Evolutionary conservation across 92 coral and sea anemone genomes (phyloP).

Genomic region (Isaurus tuberculatus): DNA sequence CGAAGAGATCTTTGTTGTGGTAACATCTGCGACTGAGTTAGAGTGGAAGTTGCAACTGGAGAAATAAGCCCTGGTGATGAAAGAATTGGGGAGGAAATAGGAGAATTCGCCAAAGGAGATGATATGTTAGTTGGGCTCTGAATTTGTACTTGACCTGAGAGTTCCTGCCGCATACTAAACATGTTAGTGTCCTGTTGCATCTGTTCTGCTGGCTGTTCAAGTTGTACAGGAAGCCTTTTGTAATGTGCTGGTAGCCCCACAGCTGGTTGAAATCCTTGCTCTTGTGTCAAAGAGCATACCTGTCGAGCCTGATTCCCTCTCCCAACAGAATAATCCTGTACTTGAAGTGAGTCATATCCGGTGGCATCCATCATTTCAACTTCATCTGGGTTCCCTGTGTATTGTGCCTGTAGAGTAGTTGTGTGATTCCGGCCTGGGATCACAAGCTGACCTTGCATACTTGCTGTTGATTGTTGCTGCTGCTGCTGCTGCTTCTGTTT

Average conservation of each 20-base stretch:
- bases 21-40: background rate
- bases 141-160: conserved; percentile 5
- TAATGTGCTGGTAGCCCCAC: conserved; percentile 30
- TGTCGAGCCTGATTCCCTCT: conserved; percentile 16
- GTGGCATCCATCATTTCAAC: conserved; percentile 82
- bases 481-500: conserved; percentile 31
- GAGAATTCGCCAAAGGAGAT: conserved; percentile 29
- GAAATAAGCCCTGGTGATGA: conserved; percentile 9
- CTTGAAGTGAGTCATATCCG: conserved; percentile 41
- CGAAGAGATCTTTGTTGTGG: conserved; percentile 2
- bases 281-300: conserved; percentile 30
- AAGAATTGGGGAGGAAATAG: conserved; percentile 18
- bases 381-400: conserved; percentile 43
- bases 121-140: conserved; percentile 15
- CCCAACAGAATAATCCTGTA: conserved; percentile 41
- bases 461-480: conserved; percentile 21
- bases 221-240: background rate
- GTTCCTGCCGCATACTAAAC: conserved; percentile 31
- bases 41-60: conserved; percentile 17
- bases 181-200: conserved; percentile 29
- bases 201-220: conserved; percentile 30
- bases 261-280: conserved; percentile 19
- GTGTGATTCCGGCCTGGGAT: background rate
- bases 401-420: background rate
- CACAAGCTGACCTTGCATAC: conserved; percentile 21